Percentiles rank a stretch among this genome's conserved stretches.
phyloP scores from a whole-genome alignment of 2,888 invertebrate species.

The Stenolophus ochropezus region DNA sequence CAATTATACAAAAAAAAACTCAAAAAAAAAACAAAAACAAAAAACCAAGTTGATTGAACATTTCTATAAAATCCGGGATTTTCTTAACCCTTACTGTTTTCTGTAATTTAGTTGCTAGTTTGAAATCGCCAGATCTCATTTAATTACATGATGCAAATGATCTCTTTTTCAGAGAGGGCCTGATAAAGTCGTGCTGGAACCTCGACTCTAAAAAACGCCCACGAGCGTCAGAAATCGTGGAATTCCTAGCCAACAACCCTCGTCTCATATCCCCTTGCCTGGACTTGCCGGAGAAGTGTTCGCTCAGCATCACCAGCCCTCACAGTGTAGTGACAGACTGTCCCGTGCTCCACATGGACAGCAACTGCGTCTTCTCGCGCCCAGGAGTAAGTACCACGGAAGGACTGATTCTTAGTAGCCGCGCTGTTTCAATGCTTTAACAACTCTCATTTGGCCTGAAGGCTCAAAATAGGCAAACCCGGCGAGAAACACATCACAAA shows the following conservation, averaged over 20 bases:
- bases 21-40: too few relatives aligned
- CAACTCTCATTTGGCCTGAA: slow-evolving; percentile 37
- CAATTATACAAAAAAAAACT: too few relatives aligned
- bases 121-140: too few relatives aligned
- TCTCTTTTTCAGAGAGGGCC: slow-evolving; percentile 77
- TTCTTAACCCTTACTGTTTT: too few relatives aligned
- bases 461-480: too few relatives aligned
- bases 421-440: slow-evolving; percentile 64
- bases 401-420: slow-evolving; percentile 63
- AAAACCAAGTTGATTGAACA: too few relatives aligned
- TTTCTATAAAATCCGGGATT: too few relatives aligned
- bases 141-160: too few relatives aligned
- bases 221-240: slow-evolving; percentile 86
- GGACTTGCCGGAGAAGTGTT: slow-evolving; percentile 80
- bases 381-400: slow-evolving; percentile 65
- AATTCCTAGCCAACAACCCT: slow-evolving; percentile 85
- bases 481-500: too few relatives aligned
- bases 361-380: slow-evolving; percentile 68
- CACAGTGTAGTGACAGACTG: slow-evolving; percentile 72
- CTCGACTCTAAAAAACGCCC: slow-evolving; percentile 82
- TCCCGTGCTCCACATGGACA: slow-evolving; percentile 68
- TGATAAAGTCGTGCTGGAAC: slow-evolving; percentile 89
- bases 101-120: too few relatives aligned
- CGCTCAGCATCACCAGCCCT: slow-evolving; percentile 66
- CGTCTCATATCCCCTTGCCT: slow-evolving; percentile 86